phyloP scores from a whole-genome alignment of 2,888 invertebrate species.

The Axea sp. region DNA sequence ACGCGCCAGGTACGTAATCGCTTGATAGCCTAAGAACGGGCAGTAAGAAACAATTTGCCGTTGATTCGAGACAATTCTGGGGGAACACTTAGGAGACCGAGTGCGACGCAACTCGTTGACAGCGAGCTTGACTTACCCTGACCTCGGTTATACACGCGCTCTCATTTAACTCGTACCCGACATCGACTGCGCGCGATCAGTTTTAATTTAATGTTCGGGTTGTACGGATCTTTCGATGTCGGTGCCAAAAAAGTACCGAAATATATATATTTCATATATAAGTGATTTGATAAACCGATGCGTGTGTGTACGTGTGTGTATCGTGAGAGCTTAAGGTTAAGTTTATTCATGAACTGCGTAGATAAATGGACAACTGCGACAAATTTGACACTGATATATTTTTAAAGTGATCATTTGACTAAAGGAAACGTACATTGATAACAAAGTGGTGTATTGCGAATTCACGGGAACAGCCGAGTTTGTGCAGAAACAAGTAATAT shows the following conservation, averaged over 20 bases:
- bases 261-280: too few relatives aligned
- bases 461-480: too few relatives aligned
- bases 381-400: too few relatives aligned
- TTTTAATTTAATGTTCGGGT: conserved; percentile 14
- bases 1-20: conserved; percentile 50
- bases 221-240: background rate
- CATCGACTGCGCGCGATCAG: conserved; percentile 20
- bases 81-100: conserved; percentile 3
- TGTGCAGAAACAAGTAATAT: too few relatives aligned
- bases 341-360: background rate
- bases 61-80: conserved; percentile 27
- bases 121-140: conserved; percentile 52
- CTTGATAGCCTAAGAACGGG: conserved; percentile 18
- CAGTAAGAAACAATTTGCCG: conserved; percentile 22
- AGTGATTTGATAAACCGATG: too few relatives aligned
- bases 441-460: too few relatives aligned
- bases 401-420: too few relatives aligned
- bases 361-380: too few relatives aligned
- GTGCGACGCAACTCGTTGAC: conserved; percentile 21
- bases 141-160: conserved; percentile 57
- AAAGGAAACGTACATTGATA: too few relatives aligned
- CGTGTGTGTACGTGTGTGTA: too few relatives aligned
- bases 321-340: conserved; percentile 1
- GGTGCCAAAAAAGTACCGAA: background rate
- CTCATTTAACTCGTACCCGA: conserved; percentile 34